A percentile compares a stretch with the other conserved stretches of the same genome.
phyloP scores from a whole-genome alignment of 2,113 vertebrate species.

The Grallaria varia region DNA sequence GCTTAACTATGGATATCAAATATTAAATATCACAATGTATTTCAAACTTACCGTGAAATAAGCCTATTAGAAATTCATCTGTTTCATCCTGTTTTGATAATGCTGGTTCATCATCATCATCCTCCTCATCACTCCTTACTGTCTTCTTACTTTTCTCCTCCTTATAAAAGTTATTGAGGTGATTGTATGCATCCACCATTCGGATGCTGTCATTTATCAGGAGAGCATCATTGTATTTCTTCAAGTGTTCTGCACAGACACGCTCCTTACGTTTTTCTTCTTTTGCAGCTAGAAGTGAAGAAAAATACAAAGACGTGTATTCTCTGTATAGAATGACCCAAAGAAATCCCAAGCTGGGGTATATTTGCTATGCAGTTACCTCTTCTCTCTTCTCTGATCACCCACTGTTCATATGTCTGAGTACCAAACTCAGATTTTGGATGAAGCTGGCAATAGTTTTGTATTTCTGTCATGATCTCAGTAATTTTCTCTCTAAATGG shows the following conservation, averaged over 20 bases:
- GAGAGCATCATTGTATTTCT: conserved; percentile 90
- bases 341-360: neutral
- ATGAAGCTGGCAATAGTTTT: conserved; percentile 77
- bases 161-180: conserved; percentile 82
- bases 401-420: conserved; percentile 93
- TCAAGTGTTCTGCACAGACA: conserved; percentile 89
- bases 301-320: neutral
- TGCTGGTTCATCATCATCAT: conserved; percentile 55
- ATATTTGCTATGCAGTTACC: conserved; percentile 69
- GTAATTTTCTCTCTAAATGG: conserved; percentile 89
- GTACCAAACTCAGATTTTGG: conserved; percentile 85
- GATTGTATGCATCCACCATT: conserved; percentile 86
- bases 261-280: conserved; percentile 83
- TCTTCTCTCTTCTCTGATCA: conserved; percentile 82
- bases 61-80: conserved; percentile 83
- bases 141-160: conserved; percentile 85
- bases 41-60: conserved; percentile 84
- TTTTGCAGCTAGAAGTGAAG: conserved; percentile 80
- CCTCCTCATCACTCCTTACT: conserved; percentile 56
- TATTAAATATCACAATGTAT: neutral
- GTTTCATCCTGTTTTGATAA: conserved; percentile 78
- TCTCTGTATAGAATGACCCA: neutral
- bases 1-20: neutral
- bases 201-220: conserved; percentile 90
- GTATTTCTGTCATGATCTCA: conserved; percentile 88